phyloP scores from a whole-genome alignment of 2,113 vertebrate species.

The Pionites leucogaster region DNA sequence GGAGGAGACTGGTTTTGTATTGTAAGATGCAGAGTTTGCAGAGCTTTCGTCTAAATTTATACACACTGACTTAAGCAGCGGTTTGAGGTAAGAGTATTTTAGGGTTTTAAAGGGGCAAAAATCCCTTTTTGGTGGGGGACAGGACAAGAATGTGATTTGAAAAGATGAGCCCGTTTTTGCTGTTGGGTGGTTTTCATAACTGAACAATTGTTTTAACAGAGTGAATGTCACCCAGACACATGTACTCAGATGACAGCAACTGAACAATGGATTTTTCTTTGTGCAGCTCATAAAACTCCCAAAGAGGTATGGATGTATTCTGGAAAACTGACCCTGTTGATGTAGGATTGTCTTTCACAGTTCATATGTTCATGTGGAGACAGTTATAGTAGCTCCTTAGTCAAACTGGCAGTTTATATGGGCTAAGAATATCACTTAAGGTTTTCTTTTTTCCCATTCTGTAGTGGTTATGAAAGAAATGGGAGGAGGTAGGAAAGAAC shows the following conservation, averaged over 20 bases:
- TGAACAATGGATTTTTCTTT: constrained; percentile 99
- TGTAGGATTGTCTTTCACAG: neutral
- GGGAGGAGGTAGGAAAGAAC: neutral
- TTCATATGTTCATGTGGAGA: neutral
- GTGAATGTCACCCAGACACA: constrained; percentile 96
- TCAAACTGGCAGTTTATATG: neutral
- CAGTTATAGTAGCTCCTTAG: neutral
- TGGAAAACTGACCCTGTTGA: neutral
- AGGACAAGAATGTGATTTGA: neutral
- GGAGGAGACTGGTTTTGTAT: neutral
- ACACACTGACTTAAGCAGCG: neutral
- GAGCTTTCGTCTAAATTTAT: neutral
- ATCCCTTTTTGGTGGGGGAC: neutral
- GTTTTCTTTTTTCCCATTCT: neutral
- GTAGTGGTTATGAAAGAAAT: neutral
- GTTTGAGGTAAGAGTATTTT: neutral
- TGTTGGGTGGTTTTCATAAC: neutral
- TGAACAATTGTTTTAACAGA: constrained; percentile 77
- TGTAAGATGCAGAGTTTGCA: neutral
- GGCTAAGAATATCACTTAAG: neutral
- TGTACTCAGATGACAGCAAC: constrained; percentile 99
- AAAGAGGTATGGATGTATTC: constrained; percentile 85
- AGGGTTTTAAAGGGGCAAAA: neutral
- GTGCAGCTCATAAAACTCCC: constrained; percentile 98
- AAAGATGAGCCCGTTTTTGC: neutral